phyloP scores from a whole-genome alignment of 2,113 vertebrate genomes.

The Cervus canadensis region DNA sequence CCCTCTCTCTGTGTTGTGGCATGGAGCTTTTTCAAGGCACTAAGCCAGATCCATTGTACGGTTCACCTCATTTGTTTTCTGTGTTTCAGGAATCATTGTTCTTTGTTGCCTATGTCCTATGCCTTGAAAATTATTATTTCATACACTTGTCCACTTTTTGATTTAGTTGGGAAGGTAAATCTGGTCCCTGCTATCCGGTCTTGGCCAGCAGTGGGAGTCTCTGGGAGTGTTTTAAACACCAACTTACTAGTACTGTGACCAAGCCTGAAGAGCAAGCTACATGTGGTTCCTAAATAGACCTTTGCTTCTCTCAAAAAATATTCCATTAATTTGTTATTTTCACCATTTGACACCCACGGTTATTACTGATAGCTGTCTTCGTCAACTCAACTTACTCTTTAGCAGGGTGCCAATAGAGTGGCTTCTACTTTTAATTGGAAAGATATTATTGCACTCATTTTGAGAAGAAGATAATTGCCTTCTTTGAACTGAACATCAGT shows the following conservation, averaged over 20 bases:
- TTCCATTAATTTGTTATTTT: conserved; percentile 14
- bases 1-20: neutral
- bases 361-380: neutral
- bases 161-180: neutral
- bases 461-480: conserved; percentile 19
- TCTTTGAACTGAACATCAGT: neutral
- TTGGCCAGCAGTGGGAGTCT: neutral
- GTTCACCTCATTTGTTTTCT: neutral
- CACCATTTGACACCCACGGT: conserved; percentile 15
- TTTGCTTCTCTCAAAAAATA: neutral
- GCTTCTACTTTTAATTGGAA: conserved; percentile 36
- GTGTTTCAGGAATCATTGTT: neutral
- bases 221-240: neutral
- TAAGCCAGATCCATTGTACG: neutral
- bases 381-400: conserved; percentile 42
- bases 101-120: neutral
- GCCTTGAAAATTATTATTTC: neutral
- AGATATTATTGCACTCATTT: neutral
- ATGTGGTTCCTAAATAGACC: neutral
- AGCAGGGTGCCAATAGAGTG: neutral
- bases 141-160: neutral
- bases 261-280: neutral
- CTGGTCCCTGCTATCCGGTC: neutral
- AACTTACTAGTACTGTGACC: neutral
- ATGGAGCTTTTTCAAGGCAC: neutral